A percentile compares a stretch with the other conserved stretches of the same genome.
Evolutionary conservation across 2,113 vertebrate species (phyloP).

Genomic region (Formicarius rufipectus): DNA sequence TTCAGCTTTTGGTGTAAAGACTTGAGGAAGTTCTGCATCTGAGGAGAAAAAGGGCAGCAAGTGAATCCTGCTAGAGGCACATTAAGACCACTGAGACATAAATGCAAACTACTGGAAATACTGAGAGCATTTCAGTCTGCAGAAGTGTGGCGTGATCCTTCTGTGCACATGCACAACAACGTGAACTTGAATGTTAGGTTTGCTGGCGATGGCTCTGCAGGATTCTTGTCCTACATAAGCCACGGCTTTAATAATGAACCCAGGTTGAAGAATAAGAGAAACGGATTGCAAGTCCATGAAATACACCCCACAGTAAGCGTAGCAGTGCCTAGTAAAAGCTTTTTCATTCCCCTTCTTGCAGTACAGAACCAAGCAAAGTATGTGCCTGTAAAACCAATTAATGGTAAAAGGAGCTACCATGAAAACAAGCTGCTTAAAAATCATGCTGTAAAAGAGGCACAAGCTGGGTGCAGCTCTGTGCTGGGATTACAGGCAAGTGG

Average conservation of each 20-base stretch:
- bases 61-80: background rate
- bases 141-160: background rate
- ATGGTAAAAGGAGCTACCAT: background rate
- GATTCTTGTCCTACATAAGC: background rate
- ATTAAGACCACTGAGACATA: accelerated
- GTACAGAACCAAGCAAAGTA: background rate
- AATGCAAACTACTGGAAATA: background rate
- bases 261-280: background rate
- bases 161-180: background rate
- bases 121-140: accelerated
- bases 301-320: background rate
- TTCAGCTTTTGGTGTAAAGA: background rate
- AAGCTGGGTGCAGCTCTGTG: background rate
- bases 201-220: background rate
- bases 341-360: background rate
- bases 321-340: background rate
- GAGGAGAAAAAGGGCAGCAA: background rate
- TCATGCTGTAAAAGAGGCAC: background rate
- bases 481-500: background rate
- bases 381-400: background rate
- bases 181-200: background rate
- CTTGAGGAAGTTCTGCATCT: background rate
- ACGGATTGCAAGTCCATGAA: background rate
- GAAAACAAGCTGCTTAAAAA: background rate
- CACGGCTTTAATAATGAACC: background rate